These are phyloP conservation scores for Sciurus niger DNA, from an alignment of 2,113 vertebrate genomes.

Conservation along the genomic window DNA sequence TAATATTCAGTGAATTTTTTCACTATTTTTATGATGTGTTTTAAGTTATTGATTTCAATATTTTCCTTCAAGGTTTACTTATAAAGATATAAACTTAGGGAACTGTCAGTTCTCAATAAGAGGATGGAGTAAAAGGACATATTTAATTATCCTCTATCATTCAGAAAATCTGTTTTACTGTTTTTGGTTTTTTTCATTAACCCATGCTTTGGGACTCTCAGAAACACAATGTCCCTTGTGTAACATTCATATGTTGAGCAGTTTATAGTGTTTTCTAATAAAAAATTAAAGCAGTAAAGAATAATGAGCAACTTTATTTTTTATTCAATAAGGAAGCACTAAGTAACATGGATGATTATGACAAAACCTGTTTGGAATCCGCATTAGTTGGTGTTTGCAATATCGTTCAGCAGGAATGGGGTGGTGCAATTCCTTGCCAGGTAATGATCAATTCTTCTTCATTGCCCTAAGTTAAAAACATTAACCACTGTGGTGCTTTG, in stretches of 20 bases:
- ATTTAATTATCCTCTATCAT: background rate
- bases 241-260: conserved; percentile 32
- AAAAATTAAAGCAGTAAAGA: conserved; percentile 41
- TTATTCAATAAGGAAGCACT: conserved; percentile 93
- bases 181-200: conserved; percentile 45
- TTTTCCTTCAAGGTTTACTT: conserved; percentile 41
- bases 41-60: conserved; percentile 34
- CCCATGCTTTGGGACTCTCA: background rate
- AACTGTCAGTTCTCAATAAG: background rate
- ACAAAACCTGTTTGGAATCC: conserved; percentile 97
- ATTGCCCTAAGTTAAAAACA: background rate
- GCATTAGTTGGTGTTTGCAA: conserved; percentile 96
- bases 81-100: conserved; percentile 22
- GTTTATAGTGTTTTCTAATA: conserved; percentile 65
- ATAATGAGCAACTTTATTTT: conserved; percentile 70
- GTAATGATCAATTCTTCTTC: conserved; percentile 85
- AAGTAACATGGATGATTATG: conserved; percentile 97
- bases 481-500: conserved; percentile 27
- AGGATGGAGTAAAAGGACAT: background rate
- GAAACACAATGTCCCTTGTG: background rate
- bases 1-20: conserved; percentile 29
- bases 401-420: conserved; percentile 98
- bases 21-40: background rate
- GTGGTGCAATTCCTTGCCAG: conserved; percentile 96
- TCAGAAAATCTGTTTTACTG: background rate